A percentile compares a stretch with the other conserved stretches of the same genome.
These are phyloP conservation scores for Leucophora obtusa DNA, from an alignment of 2,888 invertebrate species.

Conservation along the genomic window DNA sequence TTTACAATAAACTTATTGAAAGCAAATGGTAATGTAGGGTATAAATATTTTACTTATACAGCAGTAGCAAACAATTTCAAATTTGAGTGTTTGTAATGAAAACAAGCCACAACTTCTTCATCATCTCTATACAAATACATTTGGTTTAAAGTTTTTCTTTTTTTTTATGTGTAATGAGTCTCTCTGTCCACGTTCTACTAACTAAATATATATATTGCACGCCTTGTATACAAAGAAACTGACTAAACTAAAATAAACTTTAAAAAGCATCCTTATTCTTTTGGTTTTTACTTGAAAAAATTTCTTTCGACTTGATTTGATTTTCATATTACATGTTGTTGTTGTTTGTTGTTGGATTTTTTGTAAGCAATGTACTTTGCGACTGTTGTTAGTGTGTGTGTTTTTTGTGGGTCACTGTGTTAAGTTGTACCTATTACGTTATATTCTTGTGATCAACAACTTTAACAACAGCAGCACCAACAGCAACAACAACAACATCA, in stretches of 20 bases:
- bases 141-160: too few relatives aligned
- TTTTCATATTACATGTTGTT: background rate
- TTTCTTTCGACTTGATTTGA: constrained; percentile 30
- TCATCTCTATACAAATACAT: background rate
- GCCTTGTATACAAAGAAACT: constrained; percentile 32
- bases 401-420: constrained; percentile 64
- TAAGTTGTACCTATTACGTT: constrained; percentile 62
- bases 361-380: constrained; percentile 43
- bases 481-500: constrained; percentile 14
- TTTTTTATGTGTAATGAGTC: background rate
- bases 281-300: background rate
- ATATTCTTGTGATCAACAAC: constrained; percentile 34
- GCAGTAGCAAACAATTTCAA: constrained; percentile 19
- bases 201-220: constrained; percentile 47
- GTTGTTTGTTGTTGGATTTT: too few relatives aligned
- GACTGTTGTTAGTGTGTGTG: constrained; percentile 26
- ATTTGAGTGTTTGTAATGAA: constrained; percentile 37
- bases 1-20: too few relatives aligned
- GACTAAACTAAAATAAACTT: background rate
- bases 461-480: background rate
- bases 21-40: background rate
- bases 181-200: constrained; percentile 55
- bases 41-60: constrained; percentile 35
- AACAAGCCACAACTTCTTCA: constrained; percentile 29
- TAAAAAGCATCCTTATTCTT: constrained; percentile 38